phyloP scores from a whole-genome alignment of 2,797 vertebrate species.

The Tragopan temminckii region DNA sequence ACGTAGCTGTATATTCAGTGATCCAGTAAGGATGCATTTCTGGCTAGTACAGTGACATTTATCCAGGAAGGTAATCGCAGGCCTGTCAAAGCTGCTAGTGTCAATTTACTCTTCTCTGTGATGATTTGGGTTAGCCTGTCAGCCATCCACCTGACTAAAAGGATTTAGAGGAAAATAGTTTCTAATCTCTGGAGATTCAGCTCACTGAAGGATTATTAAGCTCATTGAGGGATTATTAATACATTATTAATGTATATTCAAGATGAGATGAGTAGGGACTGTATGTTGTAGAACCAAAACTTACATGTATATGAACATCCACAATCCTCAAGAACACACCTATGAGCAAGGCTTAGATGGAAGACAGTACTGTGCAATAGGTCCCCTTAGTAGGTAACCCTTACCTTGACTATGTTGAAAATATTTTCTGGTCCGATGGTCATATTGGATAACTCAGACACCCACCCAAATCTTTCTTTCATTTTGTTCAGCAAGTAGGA shows the following conservation, averaged over 20 bases:
- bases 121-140: constrained; percentile 32
- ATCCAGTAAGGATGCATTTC: neutral
- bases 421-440: constrained; percentile 75
- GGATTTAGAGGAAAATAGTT: constrained; percentile 51
- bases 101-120: constrained; percentile 29
- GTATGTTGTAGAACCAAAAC: neutral
- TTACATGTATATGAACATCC: neutral
- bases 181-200: constrained; percentile 26
- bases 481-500: constrained; percentile 86
- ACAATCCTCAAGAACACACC: neutral
- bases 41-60: neutral
- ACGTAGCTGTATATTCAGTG: neutral
- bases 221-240: neutral
- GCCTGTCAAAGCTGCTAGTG: constrained; percentile 9
- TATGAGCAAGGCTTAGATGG: neutral
- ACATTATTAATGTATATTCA: neutral
- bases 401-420: constrained; percentile 89
- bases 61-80: constrained; percentile 20
- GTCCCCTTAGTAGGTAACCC: neutral
- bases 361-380: neutral
- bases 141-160: constrained; percentile 34
- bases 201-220: constrained; percentile 10
- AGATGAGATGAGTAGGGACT: neutral
- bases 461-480: constrained; percentile 90
- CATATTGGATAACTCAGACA: constrained; percentile 84